Base-by-base conservation (phyloP, 2,888 invertebrate species). In the Myopa tessellatipennis region DNA sequence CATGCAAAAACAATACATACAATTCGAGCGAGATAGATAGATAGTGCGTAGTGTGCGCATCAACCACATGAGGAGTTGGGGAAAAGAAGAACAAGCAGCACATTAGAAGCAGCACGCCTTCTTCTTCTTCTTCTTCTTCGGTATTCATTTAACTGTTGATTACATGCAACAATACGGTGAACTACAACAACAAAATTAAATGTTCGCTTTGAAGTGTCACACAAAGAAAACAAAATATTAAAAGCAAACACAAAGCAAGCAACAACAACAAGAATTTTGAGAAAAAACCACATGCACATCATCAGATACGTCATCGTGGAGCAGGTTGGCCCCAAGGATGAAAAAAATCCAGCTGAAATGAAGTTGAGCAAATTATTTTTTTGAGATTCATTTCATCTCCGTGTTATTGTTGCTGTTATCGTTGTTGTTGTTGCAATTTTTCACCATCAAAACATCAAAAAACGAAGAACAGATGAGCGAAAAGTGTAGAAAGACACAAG, bases 341-440 rank as follows among this genome's bases (percentile, higher is more conserved):
- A 61, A 60, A 50, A 73, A 18, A 18, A 40, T 61, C 40, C 26
- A 40, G 52, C 55, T 65, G 63, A 74, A 75, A 68, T 60, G 60
- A 75, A 69, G 45, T 75, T 75, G 75, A 75, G 69, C 69, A 75
- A 75, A 75, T 75, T 75, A 61, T 75, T 69, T 75, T 5, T 34
- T 63, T 26, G 50, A 52, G 52, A 65, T 65, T 52, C 6, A 16
- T 72, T 58, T 50, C 26, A 16, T 12, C 26, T 18, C 50, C 12
- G 18, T 38, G 18, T 52, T 52, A 12, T 26, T 16, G 50, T n/a
- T n/a, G 18, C 6, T 68, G 18, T 68, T n/a, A 5, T 52, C 10
- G 6, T 71, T 71, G 26, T 63, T 63, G 16, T 63, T 45, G 45
- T 34, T 61, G 40, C 16, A 50, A 14, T 50, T 65, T 52, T 36